Percentiles rank a stretch among this genome's conserved stretches.
Conservation (phyloP, 2,888 invertebrate species). For the Nemotelus nigrinus region DNA sequence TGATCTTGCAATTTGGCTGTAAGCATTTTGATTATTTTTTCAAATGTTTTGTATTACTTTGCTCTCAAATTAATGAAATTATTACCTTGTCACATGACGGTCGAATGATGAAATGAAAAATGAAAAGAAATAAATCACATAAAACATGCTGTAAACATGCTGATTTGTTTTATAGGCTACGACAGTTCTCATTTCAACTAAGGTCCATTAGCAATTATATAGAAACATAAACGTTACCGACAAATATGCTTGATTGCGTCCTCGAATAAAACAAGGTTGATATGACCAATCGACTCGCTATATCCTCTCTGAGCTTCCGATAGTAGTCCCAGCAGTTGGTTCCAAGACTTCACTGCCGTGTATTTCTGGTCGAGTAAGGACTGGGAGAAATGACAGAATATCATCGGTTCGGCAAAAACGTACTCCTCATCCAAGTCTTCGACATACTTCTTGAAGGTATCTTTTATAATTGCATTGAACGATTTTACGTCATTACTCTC, state of each 20-base stretch:
- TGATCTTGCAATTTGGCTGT: too few species aligned
- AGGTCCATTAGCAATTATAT: background rate
- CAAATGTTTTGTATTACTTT: too few species aligned
- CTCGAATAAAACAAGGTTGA: constrained; percentile 95
- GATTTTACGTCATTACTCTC: constrained; percentile 80
- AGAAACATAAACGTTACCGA: constrained; percentile 65
- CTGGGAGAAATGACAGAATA: constrained; percentile 92
- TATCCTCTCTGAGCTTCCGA: constrained; percentile 84
- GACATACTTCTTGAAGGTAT: constrained; percentile 83
- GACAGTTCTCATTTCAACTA: background rate
- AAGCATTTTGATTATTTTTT: too few species aligned
- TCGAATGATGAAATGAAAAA: too few species aligned
- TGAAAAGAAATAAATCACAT: too few species aligned
- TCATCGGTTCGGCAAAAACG: constrained; percentile 79
- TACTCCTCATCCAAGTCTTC: constrained; percentile 80
- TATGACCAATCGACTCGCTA: constrained; percentile 89
- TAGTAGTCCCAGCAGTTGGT: constrained; percentile 77
- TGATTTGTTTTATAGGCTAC: too few species aligned
- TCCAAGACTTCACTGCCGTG: constrained; percentile 80
- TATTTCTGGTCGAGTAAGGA: constrained; percentile 85
- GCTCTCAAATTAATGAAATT: too few species aligned
- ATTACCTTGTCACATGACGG: too few species aligned
- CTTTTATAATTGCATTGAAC: constrained; percentile 78
- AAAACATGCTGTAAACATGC: too few species aligned
- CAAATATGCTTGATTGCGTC: constrained; percentile 95